Evolutionary conservation across 2,113 vertebrate genomes (phyloP).

Genomic region (Cololabis saira): DNA sequence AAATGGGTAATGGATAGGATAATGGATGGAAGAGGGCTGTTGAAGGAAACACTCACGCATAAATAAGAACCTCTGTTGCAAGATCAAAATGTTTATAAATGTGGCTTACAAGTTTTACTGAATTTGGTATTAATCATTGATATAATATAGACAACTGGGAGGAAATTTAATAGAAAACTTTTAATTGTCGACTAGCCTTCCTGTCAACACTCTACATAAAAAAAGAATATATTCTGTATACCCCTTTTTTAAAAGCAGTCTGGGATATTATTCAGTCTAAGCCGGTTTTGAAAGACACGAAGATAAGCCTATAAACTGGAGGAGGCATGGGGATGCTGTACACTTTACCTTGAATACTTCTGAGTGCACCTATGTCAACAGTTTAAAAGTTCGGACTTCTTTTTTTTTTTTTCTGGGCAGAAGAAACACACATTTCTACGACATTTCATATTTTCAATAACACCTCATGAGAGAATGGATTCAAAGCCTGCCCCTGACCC

Average conservation of each 20-base stretch:
- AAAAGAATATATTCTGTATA: not conserved
- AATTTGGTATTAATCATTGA: too few species aligned
- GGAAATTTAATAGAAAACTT: too few species aligned
- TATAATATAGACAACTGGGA: too few species aligned
- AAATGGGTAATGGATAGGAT: too few species aligned
- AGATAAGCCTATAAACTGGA: constrained; percentile 28
- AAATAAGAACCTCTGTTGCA: too few species aligned
- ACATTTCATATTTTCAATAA: constrained; percentile 50
- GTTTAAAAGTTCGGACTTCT: constrained; percentile 27
- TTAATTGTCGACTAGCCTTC: too few species aligned
- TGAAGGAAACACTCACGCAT: too few species aligned
- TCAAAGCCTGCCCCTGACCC: constrained; percentile 53
- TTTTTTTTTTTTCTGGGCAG: constrained; percentile 41
- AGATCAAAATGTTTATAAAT: too few species aligned
- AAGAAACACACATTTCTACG: constrained; percentile 17
- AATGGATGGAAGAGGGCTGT: too few species aligned
- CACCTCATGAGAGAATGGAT: constrained; percentile 34
- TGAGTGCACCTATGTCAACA: constrained; percentile 28
- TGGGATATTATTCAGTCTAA: constrained; percentile 44
- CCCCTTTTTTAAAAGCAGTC: constrained; percentile 4
- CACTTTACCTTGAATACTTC: constrained; percentile 57
- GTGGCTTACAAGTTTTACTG: too few species aligned
- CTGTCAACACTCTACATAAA: too few species aligned
- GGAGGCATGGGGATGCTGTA: constrained; percentile 59
- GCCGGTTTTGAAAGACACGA: constrained; percentile 46